Conservation (phyloP, 2,888 invertebrate genomes). For the Acrobasis consociella region DNA sequence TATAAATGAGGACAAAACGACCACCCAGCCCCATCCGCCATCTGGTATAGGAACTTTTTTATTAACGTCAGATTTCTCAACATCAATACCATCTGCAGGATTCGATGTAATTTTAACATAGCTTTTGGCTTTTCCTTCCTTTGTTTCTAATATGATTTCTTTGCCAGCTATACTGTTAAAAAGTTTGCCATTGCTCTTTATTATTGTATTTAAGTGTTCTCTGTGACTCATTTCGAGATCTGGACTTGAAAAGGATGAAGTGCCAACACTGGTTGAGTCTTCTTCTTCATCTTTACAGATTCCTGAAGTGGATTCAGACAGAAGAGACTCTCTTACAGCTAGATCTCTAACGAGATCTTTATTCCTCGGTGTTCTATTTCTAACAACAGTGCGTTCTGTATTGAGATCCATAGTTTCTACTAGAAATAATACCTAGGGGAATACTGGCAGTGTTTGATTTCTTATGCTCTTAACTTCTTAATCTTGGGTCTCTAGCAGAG, state of each 20-base stretch:
- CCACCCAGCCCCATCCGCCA: slow-evolving; percentile 95
- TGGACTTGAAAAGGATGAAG: slow-evolving; percentile 66
- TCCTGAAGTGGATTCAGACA: slow-evolving; percentile 77
- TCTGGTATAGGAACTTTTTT: slow-evolving; percentile 86
- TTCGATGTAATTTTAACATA: slow-evolving; percentile 48
- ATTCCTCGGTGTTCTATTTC: slow-evolving; percentile 59
- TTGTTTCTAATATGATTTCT: slow-evolving; percentile 26
- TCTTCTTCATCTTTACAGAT: slow-evolving; percentile 73
- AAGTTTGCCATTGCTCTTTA: slow-evolving; percentile 1
- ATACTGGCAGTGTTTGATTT: slow-evolving; percentile 60
- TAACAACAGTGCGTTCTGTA: slow-evolving; percentile 39
- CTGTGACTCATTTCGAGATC: slow-evolving; percentile 60
- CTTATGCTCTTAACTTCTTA: slow-evolving; percentile 75
- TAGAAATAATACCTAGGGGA: slow-evolving; percentile 57
- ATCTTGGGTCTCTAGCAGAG: slow-evolving; percentile 82
- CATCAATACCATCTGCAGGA: slow-evolving; percentile 39
- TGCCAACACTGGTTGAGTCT: slow-evolving; percentile 57
- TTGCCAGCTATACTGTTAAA: slow-evolving; percentile 13
- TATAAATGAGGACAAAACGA: slow-evolving; percentile 92
- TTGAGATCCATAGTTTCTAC: slow-evolving; percentile 45
- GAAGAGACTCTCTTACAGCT: slow-evolving; percentile 61
- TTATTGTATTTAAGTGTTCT: slow-evolving; percentile 38
- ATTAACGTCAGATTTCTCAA: slow-evolving; percentile 40
- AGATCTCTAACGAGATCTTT: slow-evolving; percentile 48
- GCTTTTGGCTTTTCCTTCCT: slow-evolving; percentile 36